Evolutionary conservation across 2,797 vertebrate genomes (phyloP).

Genomic region (Enteromius fasciolatus): DNA sequence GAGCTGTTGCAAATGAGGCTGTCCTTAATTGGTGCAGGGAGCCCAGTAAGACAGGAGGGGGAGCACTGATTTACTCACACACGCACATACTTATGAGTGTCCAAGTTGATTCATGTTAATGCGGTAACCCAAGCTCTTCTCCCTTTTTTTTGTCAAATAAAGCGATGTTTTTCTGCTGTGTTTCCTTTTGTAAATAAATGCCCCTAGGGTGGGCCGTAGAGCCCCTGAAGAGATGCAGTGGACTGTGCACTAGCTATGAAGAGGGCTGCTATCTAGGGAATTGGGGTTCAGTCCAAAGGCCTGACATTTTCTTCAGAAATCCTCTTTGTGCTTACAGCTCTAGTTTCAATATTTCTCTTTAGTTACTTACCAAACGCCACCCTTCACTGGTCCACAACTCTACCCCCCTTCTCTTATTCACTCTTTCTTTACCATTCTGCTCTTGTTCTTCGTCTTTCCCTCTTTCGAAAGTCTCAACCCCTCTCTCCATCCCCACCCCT

Average conservation of each 20-base stretch:
- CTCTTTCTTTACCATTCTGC: constrained; percentile 51
- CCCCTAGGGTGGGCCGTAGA: constrained; percentile 72
- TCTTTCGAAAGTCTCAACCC: constrained; percentile 67
- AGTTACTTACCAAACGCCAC: constrained; percentile 63
- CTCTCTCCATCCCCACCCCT: constrained; percentile 71
- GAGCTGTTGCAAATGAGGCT: constrained; percentile 74
- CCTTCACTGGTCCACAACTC: constrained; percentile 57
- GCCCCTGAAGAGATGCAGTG: constrained; percentile 67
- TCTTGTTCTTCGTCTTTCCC: constrained; percentile 65
- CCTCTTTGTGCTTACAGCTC: constrained; percentile 72
- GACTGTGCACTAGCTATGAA: constrained; percentile 66
- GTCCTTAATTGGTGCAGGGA: constrained; percentile 74
- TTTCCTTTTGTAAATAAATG: constrained; percentile 77
- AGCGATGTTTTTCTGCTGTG: constrained; percentile 72
- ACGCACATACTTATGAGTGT: constrained; percentile 63
- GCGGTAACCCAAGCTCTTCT: constrained; percentile 84
- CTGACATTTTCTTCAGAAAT: constrained; percentile 87
- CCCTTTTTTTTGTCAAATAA: constrained; percentile 78
- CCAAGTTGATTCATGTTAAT: constrained; percentile 89
- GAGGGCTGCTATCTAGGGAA: constrained; percentile 51
- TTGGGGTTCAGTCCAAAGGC: constrained; percentile 66
- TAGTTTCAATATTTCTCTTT: constrained; percentile 73
- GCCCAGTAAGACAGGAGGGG: constrained; percentile 56
- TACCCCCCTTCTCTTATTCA: constrained; percentile 67
- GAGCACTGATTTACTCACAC: constrained; percentile 50